A percentile compares a stretch with the other conserved stretches of the same genome.
Evolutionary conservation across 2,888 invertebrate genomes (phyloP).

Genomic region (Tenthredo amoena): DNA sequence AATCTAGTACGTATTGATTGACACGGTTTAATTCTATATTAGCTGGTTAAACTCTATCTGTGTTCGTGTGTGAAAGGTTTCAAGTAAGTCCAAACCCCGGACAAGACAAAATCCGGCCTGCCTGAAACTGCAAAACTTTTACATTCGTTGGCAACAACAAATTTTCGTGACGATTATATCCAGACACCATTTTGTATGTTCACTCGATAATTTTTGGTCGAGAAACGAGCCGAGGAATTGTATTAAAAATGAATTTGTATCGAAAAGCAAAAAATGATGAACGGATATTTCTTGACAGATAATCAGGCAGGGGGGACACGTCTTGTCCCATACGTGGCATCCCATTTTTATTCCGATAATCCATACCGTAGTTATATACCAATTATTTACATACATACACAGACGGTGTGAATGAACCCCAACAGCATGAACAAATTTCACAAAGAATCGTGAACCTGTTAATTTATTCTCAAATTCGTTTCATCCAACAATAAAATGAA

Average conservation of each 20-base stretch:
- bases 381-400: neutral
- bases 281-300: neutral
- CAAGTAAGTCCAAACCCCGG: neutral
- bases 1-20: neutral
- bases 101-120: neutral
- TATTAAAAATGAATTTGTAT: neutral
- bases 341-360: neutral
- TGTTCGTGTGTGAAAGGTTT: neutral
- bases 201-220: neutral
- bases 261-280: neutral
- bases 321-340: neutral
- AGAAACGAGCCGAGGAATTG: neutral
- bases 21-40: neutral
- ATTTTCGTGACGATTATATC: neutral
- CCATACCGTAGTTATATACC: neutral
- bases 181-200: neutral
- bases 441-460: neutral
- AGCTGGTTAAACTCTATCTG: neutral
- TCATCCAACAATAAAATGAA: neutral
- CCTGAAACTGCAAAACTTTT: neutral
- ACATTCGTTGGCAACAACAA: neutral
- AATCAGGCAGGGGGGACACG: neutral
- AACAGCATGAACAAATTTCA: neutral
- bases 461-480: neutral
- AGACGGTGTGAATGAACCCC: neutral